Evolutionary conservation across 2,888 invertebrate genomes (phyloP), one percentile per base, ranked within the genome.

Genomic region (Hypena proboscidalis): DNA sequence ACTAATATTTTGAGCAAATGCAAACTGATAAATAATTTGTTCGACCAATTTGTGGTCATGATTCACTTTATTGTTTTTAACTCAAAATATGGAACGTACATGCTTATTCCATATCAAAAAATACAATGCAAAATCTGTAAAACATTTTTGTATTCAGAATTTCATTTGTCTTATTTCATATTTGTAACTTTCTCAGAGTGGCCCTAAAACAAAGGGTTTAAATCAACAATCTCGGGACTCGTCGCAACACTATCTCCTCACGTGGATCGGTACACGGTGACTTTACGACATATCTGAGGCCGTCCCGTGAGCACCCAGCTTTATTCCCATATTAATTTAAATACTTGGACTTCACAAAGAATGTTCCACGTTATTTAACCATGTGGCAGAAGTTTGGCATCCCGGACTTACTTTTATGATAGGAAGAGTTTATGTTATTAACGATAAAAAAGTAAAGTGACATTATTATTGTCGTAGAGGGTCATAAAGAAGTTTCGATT

Each of bases 401-500:
- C 4, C 14, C 25, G 15, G 10, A 21, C 21, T 37, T 36, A 29
- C 5, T 11, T 74, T 74, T 70, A 77, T 72, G 71, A 70, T 72
- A 78, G 78, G 77, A 82, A 80, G 68, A 71, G 57, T 58, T 64
- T 52, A 38, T 13, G 9, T 8, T 30, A 48, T 76, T 79, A 79
- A 75, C 69, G 53, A 64, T 54, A 76, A 76, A 73, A 79, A 73
- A 36, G 7, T 68, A 68, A 73, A 73, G 61, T 65, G 67, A 70
- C 72, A 70, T 67, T 74, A 64, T 74, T 80, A 77, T 72, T 74
- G 69, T 70, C 51, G 65, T 60, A 54, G 62, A 44, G 32, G 52
- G 37, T 62, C 50, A 77, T 83, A 85, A 83, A 85, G 64, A 68
- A 66, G 62, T 50, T 77, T 79, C 79, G 84, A 85, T 85, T 85